Conservation (phyloP, 2,888 invertebrate species). For the Agonopterix heracliana region DNA sequence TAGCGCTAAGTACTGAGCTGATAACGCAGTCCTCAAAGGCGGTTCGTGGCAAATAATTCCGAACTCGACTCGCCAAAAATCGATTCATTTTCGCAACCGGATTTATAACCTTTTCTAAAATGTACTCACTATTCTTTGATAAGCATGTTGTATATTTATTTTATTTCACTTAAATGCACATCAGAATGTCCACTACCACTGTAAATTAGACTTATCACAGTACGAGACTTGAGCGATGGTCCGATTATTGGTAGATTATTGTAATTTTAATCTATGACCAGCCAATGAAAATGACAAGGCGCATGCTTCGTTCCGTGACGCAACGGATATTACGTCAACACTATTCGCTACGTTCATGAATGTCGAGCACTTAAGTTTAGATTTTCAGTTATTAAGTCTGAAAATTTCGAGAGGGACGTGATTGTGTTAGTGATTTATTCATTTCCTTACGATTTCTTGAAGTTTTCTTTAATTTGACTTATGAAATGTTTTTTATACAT, state of each 20-base stretch:
- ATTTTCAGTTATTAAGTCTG: not conserved
- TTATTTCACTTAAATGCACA: constrained; percentile 68
- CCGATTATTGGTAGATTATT: constrained; percentile 61
- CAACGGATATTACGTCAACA: constrained; percentile 79
- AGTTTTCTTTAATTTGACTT: no score
- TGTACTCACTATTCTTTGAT: constrained; percentile 84
- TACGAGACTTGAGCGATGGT: constrained; percentile 68
- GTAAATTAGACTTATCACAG: constrained; percentile 64
- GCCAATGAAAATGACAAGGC: constrained; percentile 74
- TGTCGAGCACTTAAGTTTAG: not conserved
- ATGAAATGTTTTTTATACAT: no score
- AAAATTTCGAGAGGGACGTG: not conserved
- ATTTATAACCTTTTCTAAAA: constrained; percentile 49
- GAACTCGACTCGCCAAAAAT: constrained; percentile 46
- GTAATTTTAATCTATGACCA: constrained; percentile 64
- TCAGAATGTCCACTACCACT: constrained; percentile 73
- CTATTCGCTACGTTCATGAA: constrained; percentile 20
- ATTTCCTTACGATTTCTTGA: no score
- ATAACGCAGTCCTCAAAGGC: constrained; percentile 33
- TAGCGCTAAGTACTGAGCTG: constrained; percentile 22
- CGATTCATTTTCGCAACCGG: constrained; percentile 60
- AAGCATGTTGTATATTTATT: constrained; percentile 76
- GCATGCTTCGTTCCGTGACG: constrained; percentile 77
- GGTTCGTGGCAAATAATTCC: constrained; percentile 31
- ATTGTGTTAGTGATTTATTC: no score